A percentile compares a stretch with the other conserved stretches of the same genome.
Evolutionary conservation across 2,888 invertebrate genomes (phyloP).

Genomic region (Drosophila bunnanda): DNA sequence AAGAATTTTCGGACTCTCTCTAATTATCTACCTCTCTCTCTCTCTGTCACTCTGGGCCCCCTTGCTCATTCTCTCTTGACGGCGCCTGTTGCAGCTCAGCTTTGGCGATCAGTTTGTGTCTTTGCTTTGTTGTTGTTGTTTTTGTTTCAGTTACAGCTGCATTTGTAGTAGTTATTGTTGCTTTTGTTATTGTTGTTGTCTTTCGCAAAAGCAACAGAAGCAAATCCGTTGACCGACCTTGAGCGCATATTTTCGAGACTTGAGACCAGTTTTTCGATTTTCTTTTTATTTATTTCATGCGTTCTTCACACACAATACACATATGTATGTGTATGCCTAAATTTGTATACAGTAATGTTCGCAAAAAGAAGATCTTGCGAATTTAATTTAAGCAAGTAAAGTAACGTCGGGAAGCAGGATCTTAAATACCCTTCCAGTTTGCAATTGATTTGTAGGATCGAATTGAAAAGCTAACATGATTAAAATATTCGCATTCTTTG

Average conservation of each 20-base stretch:
- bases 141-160: constrained; percentile 28
- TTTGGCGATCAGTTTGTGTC: constrained; percentile 59
- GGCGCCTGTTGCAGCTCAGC: constrained; percentile 28
- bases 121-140: constrained; percentile 31
- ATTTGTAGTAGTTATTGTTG: constrained; percentile 23
- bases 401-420: too few relatives aligned
- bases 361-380: background rate
- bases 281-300: constrained; percentile 29
- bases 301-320: constrained; percentile 25
- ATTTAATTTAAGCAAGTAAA: background rate
- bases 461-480: too few relatives aligned
- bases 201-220: constrained; percentile 50
- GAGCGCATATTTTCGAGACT: constrained; percentile 75
- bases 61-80: background rate
- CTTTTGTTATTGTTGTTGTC: constrained; percentile 16
- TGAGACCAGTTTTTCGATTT: constrained; percentile 45
- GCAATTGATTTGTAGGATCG: too few relatives aligned
- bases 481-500: too few relatives aligned
- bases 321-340: constrained; percentile 4
- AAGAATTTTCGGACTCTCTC: constrained; percentile 35
- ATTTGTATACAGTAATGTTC: constrained; percentile 16
- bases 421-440: too few relatives aligned
- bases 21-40: constrained; percentile 11
- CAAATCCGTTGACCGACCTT: constrained; percentile 81
- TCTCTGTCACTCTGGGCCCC: background rate